Conservation (phyloP, 92 coral and sea anemone species). For the Nematostella vectensis region DNA sequence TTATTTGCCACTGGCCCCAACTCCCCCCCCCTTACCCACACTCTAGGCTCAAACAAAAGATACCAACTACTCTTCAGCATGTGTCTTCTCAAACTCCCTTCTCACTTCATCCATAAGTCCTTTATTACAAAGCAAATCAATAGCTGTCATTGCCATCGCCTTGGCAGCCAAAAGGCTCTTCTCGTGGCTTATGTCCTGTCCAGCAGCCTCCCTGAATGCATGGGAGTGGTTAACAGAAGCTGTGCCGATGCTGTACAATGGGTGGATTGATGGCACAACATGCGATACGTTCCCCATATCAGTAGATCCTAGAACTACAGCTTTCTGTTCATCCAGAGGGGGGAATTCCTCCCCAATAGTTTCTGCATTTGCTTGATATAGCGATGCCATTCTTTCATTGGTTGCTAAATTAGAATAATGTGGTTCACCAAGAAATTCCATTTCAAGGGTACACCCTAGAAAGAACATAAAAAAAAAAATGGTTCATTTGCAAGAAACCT, state of each 20-base stretch:
- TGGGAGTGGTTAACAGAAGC: slow-evolving; percentile 66
- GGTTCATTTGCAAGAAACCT: too few species aligned
- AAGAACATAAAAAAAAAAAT: too few species aligned
- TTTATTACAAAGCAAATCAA: slow-evolving; percentile 60
- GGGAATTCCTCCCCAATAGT: slow-evolving; percentile 60
- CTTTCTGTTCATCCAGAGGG: slow-evolving; percentile 20
- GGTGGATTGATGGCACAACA: slow-evolving; percentile 58
- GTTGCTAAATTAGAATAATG: slow-evolving; percentile 40
- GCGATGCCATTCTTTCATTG: slow-evolving; percentile 57
- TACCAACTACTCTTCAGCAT: too few species aligned
- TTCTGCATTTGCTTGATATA: slow-evolving; percentile 84
- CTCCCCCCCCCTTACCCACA: too few species aligned
- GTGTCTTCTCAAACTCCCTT: too few species aligned
- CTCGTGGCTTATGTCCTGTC: slow-evolving; percentile 38
- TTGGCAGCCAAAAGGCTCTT: slow-evolving; percentile 72
- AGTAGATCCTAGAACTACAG: slow-evolving; percentile 31
- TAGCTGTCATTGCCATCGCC: slow-evolving; percentile 77
- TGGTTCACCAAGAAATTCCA: slow-evolving; percentile 20
- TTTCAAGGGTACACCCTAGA: slow-evolving; percentile 66
- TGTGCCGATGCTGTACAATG: slow-evolving; percentile 45
- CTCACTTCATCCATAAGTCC: slow-evolving; percentile 26
- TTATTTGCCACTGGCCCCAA: too few species aligned
- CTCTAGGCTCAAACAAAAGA: too few species aligned
- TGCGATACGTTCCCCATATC: slow-evolving; percentile 89
- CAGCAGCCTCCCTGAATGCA: slow-evolving; percentile 75